Base-by-base conservation (phyloP, 2,888 invertebrate species). In the Eumerus sabulonum region DNA sequence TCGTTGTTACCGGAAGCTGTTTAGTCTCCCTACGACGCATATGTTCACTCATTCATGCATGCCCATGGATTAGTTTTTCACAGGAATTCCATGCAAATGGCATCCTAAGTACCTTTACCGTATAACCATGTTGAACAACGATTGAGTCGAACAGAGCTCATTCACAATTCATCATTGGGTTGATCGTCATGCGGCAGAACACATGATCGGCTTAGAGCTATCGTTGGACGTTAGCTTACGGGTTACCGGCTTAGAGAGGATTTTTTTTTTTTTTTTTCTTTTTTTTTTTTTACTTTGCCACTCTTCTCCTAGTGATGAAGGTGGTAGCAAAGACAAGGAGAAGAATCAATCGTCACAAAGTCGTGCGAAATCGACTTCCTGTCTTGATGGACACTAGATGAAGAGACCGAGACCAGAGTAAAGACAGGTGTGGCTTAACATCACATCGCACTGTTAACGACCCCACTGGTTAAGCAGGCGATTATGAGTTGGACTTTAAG, bases 81-180 rank as follows among this genome's bases (percentile, higher is more conserved):
- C 50, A 44, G 17, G 59, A 59, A 53, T n/a, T 7, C 27, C 27
- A 7, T 27, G 27, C 27, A 27, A 27, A 27, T 27, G 14, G 38
- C 40, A 9, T 66, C 18, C 56, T 27, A 40, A n/a, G 40, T 40
- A 40, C 40, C 9, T 40, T 11, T 11, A n/a, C n/a, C 40, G 40
- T 40, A 40, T n/a, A 40, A n/a, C 40, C 12, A n/a, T 40, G 12
- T 11, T 40, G 27, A 27, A 27, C 47, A 56, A 47, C 53, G n/a
- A 40, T n/a, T 5, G 40, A n/a, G 40, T 11, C 11, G n/a, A 9
- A 11, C 40, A 40, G n/a, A 57, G 45, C 68, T 64, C 64, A 72
- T 59, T 72, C 59, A 66, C 72, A 57, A 64, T 64, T 59, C 64
- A 66, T 71, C 71, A 62, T 62, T 59, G 48, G 42, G 50, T 36